Conservation (phyloP, 1,140 invertebrate species). For the Brachionus asplanchnoidis region DNA sequence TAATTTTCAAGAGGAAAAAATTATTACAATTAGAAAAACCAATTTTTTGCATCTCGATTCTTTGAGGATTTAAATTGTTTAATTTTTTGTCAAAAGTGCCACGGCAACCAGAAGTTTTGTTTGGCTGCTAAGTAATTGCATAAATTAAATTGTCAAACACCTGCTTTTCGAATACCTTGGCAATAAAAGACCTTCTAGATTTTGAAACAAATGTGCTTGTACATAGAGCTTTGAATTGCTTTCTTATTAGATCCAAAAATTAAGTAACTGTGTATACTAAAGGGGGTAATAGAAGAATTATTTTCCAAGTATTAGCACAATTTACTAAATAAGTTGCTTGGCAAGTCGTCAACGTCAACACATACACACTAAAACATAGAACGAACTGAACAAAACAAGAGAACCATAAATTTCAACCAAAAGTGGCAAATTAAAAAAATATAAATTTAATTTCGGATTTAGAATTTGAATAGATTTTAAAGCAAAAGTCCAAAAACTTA, state of each 20-base stretch:
- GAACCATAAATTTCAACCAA: conserved; percentile 24
- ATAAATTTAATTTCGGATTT: neutral
- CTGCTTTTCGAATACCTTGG: neutral
- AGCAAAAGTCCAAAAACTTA: neutral
- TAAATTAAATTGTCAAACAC: neutral
- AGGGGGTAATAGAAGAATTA: neutral
- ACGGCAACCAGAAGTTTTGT: conserved; percentile 7
- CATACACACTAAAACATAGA: conserved; percentile 11
- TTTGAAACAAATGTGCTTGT: neutral
- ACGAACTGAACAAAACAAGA: conserved; percentile 12
- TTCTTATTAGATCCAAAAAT: neutral
- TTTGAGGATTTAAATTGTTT: neutral
- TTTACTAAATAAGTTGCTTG: conserved; percentile 40
- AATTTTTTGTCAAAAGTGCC: neutral
- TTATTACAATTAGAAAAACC: neutral
- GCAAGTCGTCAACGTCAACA: conserved; percentile 42
- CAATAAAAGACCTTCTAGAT: conserved; percentile 6
- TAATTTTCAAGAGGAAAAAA: neutral
- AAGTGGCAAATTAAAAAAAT: neutral
- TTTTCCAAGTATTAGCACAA: neutral
- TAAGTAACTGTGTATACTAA: conserved; percentile 20
- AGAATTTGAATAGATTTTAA: neutral
- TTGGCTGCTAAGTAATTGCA: conserved; percentile 23
- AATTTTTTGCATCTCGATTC: neutral
- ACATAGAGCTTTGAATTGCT: neutral